Percentiles rank a stretch among this genome's conserved stretches.
Evolutionary conservation across 2,888 invertebrate genomes (phyloP).

Genomic region (Odontomyia ornata): DNA sequence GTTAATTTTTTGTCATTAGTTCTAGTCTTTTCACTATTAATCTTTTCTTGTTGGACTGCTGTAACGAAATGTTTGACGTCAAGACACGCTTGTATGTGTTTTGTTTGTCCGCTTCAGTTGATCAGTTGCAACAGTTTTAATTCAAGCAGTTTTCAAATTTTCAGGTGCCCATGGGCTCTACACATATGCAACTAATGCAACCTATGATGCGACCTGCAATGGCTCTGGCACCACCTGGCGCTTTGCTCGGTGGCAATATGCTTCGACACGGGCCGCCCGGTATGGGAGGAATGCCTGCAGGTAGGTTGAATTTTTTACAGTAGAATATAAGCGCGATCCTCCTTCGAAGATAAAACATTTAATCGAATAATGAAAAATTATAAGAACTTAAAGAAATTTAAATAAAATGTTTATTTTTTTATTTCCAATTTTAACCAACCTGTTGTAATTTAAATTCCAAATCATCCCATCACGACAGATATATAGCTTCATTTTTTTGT

Average conservation of each 20-base stretch:
- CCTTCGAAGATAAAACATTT: not conserved
- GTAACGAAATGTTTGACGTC: not conserved
- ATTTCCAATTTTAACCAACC: too few relatives aligned
- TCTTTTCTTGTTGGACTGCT: not conserved
- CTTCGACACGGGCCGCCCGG: conserved; percentile 57
- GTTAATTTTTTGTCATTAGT: not conserved
- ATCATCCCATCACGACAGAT: not conserved
- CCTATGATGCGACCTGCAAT: conserved; percentile 63
- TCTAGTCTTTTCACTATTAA: conserved; percentile 8
- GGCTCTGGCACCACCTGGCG: conserved; percentile 61
- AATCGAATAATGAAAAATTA: not conserved
- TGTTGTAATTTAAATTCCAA: not conserved
- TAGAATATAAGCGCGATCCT: not conserved
- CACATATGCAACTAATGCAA: conserved; percentile 62
- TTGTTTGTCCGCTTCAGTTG: not conserved
- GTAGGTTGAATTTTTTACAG: conserved; percentile 55
- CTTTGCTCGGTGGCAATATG: conserved; percentile 61
- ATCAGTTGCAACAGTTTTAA: not conserved
- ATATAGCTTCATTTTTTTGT: not conserved
- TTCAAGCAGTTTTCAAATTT: conserved; percentile 24
- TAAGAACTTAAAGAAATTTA: too few relatives aligned
- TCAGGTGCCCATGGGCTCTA: conserved; percentile 58
- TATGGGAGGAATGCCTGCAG: conserved; percentile 62
- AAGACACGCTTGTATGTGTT: not conserved
- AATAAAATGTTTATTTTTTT: too few relatives aligned